These are phyloP conservation scores for Akabosia matsudoensis DNA, from an alignment of 1,140 invertebrate genomes.

Conservation along the genomic window DNA sequence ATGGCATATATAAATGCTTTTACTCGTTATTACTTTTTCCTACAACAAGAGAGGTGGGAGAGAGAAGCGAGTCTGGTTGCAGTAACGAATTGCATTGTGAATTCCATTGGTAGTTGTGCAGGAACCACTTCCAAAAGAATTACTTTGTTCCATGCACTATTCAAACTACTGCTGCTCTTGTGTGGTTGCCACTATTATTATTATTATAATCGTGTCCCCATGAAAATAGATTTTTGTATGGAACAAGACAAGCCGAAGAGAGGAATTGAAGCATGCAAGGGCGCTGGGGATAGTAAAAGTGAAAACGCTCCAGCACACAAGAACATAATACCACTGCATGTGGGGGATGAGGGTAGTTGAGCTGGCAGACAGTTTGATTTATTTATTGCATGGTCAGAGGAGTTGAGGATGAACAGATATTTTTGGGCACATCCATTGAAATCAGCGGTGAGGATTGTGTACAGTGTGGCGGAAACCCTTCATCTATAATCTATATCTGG, in stretches of 20 bases:
- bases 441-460: neutral
- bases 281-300: neutral
- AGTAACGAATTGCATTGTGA: neutral
- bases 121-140: no score
- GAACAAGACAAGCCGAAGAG: neutral
- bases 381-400: constrained; percentile 20
- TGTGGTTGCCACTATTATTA: no score
- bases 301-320: no score
- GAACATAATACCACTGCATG: neutral
- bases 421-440: no score
- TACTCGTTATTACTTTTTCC: neutral
- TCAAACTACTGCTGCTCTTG: no score
- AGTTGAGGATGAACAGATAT: neutral
- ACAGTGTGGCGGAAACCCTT: neutral
- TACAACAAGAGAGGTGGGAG: neutral
- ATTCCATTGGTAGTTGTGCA: neutral
- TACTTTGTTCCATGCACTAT: no score
- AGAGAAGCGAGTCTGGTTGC: neutral
- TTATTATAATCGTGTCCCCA: no score
- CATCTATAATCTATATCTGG: neutral
- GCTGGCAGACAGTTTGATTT: constrained; percentile 17
- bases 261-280: neutral
- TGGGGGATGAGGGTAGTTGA: neutral
- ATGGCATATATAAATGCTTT: neutral
- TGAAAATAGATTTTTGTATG: neutral